These are phyloP conservation scores for Boloria selene DNA, from an alignment of 2,888 invertebrate genomes.

Conservation along the genomic window DNA sequence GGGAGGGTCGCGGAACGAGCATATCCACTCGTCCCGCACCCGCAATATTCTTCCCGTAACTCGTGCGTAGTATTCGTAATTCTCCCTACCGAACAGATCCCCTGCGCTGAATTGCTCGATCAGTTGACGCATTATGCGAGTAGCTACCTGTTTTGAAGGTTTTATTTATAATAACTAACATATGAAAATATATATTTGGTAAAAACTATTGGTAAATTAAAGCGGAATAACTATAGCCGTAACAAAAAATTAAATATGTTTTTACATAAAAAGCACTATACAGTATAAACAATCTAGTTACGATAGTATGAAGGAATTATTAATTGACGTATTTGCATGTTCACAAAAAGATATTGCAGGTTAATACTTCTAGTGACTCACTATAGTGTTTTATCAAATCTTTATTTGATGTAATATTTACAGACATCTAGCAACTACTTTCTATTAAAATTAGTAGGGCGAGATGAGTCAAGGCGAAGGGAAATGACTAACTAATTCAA, in stretches of 20 bases:
- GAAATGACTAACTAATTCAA: constrained; percentile 63
- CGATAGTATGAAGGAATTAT: no score
- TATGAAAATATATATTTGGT: neutral
- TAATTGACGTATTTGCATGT: no score
- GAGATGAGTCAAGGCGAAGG: constrained; percentile 48
- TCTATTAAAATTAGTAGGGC: constrained; percentile 38
- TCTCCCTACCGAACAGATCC: constrained; percentile 96
- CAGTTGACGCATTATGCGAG: constrained; percentile 97
- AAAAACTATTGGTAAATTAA: no score
- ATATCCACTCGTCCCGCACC: constrained; percentile 97
- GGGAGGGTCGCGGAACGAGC: constrained; percentile 95
- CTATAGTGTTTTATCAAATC: no score
- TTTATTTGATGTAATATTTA: neutral
- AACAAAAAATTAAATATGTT: no score
- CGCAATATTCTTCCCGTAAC: constrained; percentile 96
- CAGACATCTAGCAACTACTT: constrained; percentile 18
- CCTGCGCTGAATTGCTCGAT: constrained; percentile 98
- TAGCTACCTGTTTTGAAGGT: constrained; percentile 87
- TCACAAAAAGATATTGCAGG: no score
- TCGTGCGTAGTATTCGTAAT: constrained; percentile 97
- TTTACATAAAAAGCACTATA: no score
- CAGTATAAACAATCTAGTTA: no score
- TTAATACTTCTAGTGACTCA: no score
- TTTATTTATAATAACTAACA: constrained; percentile 1
- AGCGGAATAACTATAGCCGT: no score